These are phyloP conservation scores for Coptodon rendalli DNA, from an alignment of 2,113 vertebrate genomes.

Conservation along the genomic window DNA sequence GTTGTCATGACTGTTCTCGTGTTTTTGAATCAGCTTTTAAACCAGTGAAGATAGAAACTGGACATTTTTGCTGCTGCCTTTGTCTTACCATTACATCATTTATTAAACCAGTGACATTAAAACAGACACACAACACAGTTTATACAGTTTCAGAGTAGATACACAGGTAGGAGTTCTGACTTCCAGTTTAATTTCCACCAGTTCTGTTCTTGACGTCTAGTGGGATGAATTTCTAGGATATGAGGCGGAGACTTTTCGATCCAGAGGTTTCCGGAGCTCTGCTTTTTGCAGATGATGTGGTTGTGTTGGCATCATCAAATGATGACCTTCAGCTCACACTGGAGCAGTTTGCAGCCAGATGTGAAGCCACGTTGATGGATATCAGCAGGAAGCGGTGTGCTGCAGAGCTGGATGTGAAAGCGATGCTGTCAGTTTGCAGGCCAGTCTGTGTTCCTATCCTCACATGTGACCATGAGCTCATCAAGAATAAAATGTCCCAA, in stretches of 20 bases:
- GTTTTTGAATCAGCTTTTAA: not conserved
- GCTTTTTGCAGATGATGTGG: not conserved
- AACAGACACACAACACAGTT: not conserved
- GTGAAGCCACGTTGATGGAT: not conserved
- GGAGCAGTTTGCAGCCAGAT: not conserved
- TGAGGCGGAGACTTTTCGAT: not conserved
- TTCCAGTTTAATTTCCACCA: not conserved
- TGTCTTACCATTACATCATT: not conserved
- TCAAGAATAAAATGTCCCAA: not conserved
- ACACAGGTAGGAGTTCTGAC: too few species aligned
- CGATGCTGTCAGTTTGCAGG: not conserved
- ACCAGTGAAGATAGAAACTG: not conserved
- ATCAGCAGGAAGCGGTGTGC: not conserved
- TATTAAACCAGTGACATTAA: not conserved
- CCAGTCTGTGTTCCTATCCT: not conserved
- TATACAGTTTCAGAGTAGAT: not conserved
- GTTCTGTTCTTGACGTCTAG: not conserved
- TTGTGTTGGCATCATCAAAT: not conserved
- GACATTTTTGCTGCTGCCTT: not conserved
- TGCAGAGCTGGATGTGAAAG: not conserved
- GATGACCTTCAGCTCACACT: not conserved
- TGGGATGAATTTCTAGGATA: not conserved
- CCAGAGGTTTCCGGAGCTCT: not conserved
- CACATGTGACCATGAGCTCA: not conserved
- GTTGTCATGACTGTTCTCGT: not conserved